Evolutionary conservation across 2,113 vertebrate genomes (phyloP), one percentile per base, ranked within the genome.

Genomic region (Naja naja): DNA sequence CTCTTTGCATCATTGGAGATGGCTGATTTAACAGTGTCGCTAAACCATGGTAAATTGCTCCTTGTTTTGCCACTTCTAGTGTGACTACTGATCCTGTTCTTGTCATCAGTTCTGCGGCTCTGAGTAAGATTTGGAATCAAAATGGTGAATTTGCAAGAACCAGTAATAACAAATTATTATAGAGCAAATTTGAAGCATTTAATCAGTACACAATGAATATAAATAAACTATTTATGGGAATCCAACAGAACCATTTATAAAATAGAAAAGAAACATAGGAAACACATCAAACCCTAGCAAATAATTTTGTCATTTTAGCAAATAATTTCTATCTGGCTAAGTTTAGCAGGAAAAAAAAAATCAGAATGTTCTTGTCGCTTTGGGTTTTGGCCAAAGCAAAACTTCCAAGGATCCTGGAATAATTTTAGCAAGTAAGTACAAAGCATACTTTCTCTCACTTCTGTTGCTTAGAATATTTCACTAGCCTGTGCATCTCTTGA

Each of bases 51-150:
- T 99, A 99, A 96, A 99, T 99, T 94, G 99, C 99, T 69, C 99
- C 99, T 97, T 99, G 99, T 96, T 99, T 99, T 94, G 99, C 99
- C 18, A 99, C 99, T 96, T 99, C 99, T 74, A 99, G 97, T 0
- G 99, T 99, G 53, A 99, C 99, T 88, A 99, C 99, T 4, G 99
- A 98, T 92, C 99, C 99, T 0, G 99, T 99, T 95, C 99, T 98
- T 39, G 99, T 99, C 99, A 99, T 99, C 95, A 99, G 97, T 96
- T 99, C 99, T 20, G 99, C 99, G n/a, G 99, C 99, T 98, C 99
- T 99, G 96, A 93, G 94, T 94, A 93, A 95, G 89, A 96, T 7
- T 5, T 54, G 74, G 56, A 54, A 69, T 74, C 49, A 47, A 53
- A 34, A 49, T 86, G 60, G 16, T 85, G 14, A 81, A 49, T 93